Base-by-base conservation (phyloP, 2,797 vertebrate genomes). In the Trachops cirrhosus region DNA sequence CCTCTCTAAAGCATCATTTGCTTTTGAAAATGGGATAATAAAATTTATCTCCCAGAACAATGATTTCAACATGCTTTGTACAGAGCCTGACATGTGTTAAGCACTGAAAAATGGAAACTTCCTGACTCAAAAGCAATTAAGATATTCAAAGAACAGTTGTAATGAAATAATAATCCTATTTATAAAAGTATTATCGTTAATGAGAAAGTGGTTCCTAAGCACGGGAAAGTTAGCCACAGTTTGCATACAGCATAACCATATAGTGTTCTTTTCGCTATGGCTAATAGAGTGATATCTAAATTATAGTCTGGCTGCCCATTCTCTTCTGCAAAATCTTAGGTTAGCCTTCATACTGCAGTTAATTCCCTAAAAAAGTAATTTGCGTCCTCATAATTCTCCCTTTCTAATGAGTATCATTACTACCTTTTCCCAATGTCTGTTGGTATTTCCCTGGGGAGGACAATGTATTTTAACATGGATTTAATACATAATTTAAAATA, bases 71-170 rank as follows among this genome's bases (percentile, higher is more conserved):
- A 73, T 75, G 52, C 18, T 78, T 93, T 93, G 19, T n/a, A 73
- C 11, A 88, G 29, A 94, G 50, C 21, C 74, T 89, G 50, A 68
- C 44, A 48, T 57, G 15, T 80, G 84, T 26, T 68, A 85, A 93
- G 34, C 26, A 88, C n/a, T 92, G 87, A 91, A 91, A 89, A 95
- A 68, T 50, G 54, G n/a, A 88, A 93, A 90, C 57, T 41, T 21
- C 16, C 32, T 48, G 37, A 95, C 41, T 16, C 48, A 96, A 91
- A 91, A 96, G 46, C 68, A 95, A 79, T 82, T 93, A 78, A 91
- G 41, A 57, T 86, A 93, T 18, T 89, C 34, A 70, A 77, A 82
- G 50, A 84, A 15, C 52, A 54, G 16, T 74, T 96, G n/a, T 89
- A 73, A 79, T 84, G 41, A 92, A 91, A 86, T 82, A 96, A 74